phyloP scores from a whole-genome alignment of 2,888 invertebrate species.

The Caenorhabditis parvicauda region DNA sequence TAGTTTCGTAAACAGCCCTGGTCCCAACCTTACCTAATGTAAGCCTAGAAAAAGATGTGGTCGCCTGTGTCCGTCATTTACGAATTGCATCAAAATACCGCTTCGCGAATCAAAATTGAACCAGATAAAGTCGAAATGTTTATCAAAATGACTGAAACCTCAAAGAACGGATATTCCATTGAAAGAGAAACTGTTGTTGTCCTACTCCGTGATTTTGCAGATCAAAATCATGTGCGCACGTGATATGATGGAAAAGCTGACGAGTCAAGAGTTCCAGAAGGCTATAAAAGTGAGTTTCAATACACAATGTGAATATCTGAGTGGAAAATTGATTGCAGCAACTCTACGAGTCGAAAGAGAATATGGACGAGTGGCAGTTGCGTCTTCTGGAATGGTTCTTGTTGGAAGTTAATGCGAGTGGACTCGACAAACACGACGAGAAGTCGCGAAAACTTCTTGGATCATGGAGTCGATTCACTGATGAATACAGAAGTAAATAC shows the following conservation, averaged over 20 bases:
- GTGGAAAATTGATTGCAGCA: too few species aligned
- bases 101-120: too few species aligned
- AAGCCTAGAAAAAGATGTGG: too few species aligned
- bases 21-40: too few species aligned
- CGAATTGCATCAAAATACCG: too few species aligned
- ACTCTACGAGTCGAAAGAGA: constrained; percentile 46
- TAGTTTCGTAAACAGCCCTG: too few species aligned
- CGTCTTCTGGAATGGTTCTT: constrained; percentile 54
- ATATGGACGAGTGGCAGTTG: constrained; percentile 50
- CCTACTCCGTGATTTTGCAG: constrained; percentile 22
- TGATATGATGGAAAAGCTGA: constrained; percentile 56
- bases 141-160: too few species aligned
- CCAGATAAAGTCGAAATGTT: too few species aligned
- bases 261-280: constrained; percentile 41
- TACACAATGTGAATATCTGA: not conserved
- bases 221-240: constrained; percentile 57
- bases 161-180: too few species aligned
- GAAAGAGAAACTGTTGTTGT: too few species aligned
- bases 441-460: constrained; percentile 53
- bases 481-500: constrained; percentile 54
- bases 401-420: constrained; percentile 48
- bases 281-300: constrained; percentile 32
- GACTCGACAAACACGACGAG: constrained; percentile 49
- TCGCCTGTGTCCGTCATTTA: too few species aligned
- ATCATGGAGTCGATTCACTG: constrained; percentile 53